phyloP scores from a whole-genome alignment of 2,797 vertebrate genomes.

The Chaenodraco wilsoni region DNA sequence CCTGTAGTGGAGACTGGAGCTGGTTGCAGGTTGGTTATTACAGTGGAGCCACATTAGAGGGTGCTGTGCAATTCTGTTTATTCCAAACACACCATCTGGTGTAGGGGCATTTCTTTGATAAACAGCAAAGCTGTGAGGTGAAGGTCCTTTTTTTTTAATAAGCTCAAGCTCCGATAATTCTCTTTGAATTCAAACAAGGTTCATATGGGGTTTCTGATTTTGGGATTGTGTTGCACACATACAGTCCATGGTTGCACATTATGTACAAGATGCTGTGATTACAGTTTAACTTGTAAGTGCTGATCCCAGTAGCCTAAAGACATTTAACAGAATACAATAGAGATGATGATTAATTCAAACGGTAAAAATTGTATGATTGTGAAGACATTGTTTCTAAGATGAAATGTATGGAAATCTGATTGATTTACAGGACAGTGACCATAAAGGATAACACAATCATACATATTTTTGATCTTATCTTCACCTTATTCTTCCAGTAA shows the following conservation, averaged over 20 bases:
- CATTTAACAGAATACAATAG: background rate
- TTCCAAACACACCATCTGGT: constrained; percentile 50
- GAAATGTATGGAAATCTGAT: background rate
- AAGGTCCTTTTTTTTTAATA: constrained; percentile 22
- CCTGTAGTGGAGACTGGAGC: constrained; percentile 34
- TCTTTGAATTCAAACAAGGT: constrained; percentile 20
- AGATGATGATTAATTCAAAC: background rate
- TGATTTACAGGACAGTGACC: background rate
- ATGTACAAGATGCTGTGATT: background rate
- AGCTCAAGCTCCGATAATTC: constrained; percentile 9
- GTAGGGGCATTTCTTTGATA: constrained; percentile 50
- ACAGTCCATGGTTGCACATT: background rate
- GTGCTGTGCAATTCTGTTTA: constrained; percentile 48
- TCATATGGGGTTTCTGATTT: constrained; percentile 6
- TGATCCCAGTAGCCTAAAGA: background rate
- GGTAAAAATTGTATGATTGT: constrained; percentile 4
- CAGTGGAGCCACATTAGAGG: constrained; percentile 55
- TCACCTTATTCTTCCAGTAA: background rate
- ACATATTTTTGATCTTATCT: background rate
- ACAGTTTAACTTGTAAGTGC: background rate
- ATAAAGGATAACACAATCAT: background rate
- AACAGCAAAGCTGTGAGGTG: constrained; percentile 29
- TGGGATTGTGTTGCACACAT: background rate
- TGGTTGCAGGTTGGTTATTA: constrained; percentile 54
- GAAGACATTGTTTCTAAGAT: background rate